phyloP scores from a whole-genome alignment of 2,113 vertebrate species.

The Elanus axillaris region DNA sequence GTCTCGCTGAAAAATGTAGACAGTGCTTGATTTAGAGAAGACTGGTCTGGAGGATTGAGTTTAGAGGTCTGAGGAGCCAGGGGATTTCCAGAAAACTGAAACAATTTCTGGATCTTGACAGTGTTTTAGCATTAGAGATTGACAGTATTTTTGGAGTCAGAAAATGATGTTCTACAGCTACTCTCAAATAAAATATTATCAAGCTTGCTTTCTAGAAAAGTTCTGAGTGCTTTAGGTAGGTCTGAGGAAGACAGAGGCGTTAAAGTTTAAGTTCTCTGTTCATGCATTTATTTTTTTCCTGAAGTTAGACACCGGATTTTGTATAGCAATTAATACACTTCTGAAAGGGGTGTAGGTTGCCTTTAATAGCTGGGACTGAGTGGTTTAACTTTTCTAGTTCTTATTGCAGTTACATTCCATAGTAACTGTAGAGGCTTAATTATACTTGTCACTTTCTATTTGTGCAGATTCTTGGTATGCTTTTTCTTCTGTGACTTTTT shows the following conservation, averaged over 20 bases:
- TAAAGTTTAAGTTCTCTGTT: neutral
- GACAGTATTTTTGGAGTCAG: neutral
- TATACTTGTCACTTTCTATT: neutral
- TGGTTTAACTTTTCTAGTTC: neutral
- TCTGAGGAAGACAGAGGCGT: neutral
- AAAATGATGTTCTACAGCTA: neutral
- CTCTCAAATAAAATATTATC: neutral
- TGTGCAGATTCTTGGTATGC: neutral
- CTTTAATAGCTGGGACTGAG: neutral
- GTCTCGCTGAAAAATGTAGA: neutral
- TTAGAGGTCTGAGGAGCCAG: neutral
- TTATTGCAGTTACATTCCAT: neutral
- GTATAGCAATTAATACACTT: neutral
- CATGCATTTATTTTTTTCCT: neutral
- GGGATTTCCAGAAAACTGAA: conserved; percentile 59
- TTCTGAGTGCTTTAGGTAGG: neutral
- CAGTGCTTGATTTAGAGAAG: neutral
- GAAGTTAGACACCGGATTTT: neutral
- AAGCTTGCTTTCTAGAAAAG: neutral
- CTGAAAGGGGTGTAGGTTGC: rapidly evolving
- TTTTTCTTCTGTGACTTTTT: neutral
- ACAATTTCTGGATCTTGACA: neutral
- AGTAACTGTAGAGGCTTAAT: neutral
- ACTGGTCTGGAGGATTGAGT: neutral
- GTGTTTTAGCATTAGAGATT: neutral